Evolutionary conservation across 2,888 invertebrate species (phyloP).

Genomic region (Drosophila maculinotata): DNA sequence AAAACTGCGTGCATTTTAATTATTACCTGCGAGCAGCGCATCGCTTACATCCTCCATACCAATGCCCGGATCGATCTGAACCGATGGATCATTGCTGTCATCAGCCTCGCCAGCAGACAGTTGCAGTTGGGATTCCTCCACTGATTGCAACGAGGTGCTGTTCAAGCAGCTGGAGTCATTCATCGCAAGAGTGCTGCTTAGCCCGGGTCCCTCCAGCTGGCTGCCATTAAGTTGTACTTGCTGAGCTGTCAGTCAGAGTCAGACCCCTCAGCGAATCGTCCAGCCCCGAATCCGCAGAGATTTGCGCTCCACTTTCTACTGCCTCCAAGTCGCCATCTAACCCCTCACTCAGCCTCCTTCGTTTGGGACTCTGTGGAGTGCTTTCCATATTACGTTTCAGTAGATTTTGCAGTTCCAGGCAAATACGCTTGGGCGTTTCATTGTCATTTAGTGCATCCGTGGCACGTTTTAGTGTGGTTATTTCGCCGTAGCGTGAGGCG

Average conservation of each 20-base stretch:
- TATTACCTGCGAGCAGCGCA: slow-evolving; percentile 59
- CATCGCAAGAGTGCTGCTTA: slow-evolving; percentile 43
- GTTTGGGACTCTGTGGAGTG: slow-evolving; percentile 4
- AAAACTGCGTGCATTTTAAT: slow-evolving; percentile 20
- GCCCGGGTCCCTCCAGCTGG: slow-evolving; percentile 10
- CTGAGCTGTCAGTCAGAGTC: slow-evolving; percentile 10
- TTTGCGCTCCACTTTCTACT: not conserved
- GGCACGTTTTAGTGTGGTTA: not conserved
- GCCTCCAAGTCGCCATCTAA: not conserved
- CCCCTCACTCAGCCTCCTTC: slow-evolving; percentile 2
- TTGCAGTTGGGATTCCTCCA: not conserved
- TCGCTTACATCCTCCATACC: slow-evolving; percentile 45
- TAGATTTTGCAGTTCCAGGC: not conserved
- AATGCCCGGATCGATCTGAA: slow-evolving; percentile 54
- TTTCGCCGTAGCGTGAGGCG: slow-evolving; percentile 53
- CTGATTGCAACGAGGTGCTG: slow-evolving; percentile 32
- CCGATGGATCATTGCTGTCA: slow-evolving; percentile 13
- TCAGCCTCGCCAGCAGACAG: not conserved
- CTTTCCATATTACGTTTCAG: slow-evolving; percentile 7
- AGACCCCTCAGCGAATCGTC: slow-evolving; percentile 21
- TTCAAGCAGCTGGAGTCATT: slow-evolving; percentile 50
- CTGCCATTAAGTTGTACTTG: slow-evolving; percentile 7
- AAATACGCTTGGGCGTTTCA: slow-evolving; percentile 20
- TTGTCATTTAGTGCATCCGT: not conserved
- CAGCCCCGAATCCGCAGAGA: slow-evolving; percentile 28